These are phyloP conservation scores for Chaetodon trifasciatus DNA, from an alignment of 2,797 vertebrate genomes.

Conservation along the genomic window DNA sequence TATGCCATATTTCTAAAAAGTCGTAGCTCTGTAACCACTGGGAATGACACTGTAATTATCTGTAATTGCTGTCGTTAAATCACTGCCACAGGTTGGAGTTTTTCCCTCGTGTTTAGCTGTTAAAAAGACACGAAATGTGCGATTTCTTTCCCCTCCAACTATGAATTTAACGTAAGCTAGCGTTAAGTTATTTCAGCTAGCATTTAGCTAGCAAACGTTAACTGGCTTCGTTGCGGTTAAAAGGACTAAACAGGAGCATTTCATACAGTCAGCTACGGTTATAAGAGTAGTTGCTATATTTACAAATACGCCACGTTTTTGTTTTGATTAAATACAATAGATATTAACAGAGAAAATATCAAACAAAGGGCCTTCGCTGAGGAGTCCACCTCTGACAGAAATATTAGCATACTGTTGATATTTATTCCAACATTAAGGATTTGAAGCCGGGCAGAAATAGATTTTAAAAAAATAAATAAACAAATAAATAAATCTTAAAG, in stretches of 20 bases:
- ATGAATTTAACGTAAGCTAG: background rate
- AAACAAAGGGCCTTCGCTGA: conserved; percentile 49
- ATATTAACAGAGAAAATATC: background rate
- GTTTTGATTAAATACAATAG: background rate
- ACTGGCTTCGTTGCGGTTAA: background rate
- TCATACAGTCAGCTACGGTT: rapidly evolving
- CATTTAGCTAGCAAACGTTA: conserved; percentile 20
- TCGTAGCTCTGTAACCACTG: no score
- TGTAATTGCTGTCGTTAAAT: no score
- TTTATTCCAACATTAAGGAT: no score
- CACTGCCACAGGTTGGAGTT: rapidly evolving
- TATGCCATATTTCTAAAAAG: background rate
- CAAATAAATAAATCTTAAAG: no score
- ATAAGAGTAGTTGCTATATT: rapidly evolving
- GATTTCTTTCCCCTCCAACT: background rate
- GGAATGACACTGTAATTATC: background rate
- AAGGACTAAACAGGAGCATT: background rate
- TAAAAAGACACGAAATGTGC: background rate
- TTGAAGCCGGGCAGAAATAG: rapidly evolving
- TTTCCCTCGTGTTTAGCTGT: background rate
- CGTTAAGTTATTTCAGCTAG: conserved; percentile 41
- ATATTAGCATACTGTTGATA: background rate
- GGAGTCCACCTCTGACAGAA: background rate
- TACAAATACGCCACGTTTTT: rapidly evolving
- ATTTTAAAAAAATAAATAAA: no score